Conservation (phyloP, 2,888 invertebrate species). For the Lobophora halterata region DNA sequence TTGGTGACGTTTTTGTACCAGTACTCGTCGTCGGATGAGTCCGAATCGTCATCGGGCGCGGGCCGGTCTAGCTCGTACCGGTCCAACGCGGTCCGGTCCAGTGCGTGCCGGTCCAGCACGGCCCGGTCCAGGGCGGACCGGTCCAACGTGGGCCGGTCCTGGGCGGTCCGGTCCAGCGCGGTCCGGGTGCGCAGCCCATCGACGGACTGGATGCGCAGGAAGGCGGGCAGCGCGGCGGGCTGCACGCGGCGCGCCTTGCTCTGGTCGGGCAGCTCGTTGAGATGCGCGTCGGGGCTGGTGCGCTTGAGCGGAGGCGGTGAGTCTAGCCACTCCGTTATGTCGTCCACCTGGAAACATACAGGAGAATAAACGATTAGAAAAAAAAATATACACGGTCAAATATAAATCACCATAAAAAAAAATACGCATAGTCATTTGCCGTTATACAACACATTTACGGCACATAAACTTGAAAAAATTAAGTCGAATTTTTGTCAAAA, state of each 20-base stretch:
- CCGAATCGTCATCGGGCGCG: conserved; percentile 39
- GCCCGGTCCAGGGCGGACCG: conserved; percentile 55
- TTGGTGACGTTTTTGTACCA: conserved; percentile 45
- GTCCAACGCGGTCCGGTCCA: conserved; percentile 44
- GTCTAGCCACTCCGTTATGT: conserved; percentile 71
- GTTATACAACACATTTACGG: too few species aligned
- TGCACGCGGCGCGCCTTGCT: conserved; percentile 41
- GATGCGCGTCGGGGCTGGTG: conserved; percentile 51
- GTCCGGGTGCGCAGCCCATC: too few species aligned
- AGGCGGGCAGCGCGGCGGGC: conserved; percentile 46
- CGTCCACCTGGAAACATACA: conserved; percentile 56
- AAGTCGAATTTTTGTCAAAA: too few species aligned
- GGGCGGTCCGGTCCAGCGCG: too few species aligned
- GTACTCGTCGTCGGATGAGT: conserved; percentile 46
- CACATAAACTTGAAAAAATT: too few species aligned
- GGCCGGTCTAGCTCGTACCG: conserved; percentile 55
- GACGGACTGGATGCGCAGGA: conserved; percentile 71
- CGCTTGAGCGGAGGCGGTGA: conserved; percentile 59
- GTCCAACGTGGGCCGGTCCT: conserved; percentile 44
- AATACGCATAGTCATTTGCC: too few species aligned
- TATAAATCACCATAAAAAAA: too few species aligned
- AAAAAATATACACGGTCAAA: too few species aligned
- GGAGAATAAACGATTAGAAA: background rate
- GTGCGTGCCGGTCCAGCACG: conserved; percentile 43
- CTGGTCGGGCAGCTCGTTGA: conserved; percentile 41